Evolutionary conservation across 2,888 invertebrate genomes (phyloP).

Genomic region (Aplocera efformata): DNA sequence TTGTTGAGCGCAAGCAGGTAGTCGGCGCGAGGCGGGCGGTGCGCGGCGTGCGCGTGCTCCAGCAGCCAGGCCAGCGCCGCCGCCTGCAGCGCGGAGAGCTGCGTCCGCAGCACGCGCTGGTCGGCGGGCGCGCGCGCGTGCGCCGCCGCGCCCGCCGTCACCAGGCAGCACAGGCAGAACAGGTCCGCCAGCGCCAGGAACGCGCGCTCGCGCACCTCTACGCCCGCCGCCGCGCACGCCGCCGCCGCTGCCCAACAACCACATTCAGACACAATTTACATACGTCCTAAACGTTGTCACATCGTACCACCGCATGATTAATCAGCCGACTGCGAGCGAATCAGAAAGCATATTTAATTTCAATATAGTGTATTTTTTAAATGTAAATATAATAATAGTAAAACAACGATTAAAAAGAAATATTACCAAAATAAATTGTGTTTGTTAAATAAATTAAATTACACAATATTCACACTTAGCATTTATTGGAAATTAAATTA

Average conservation of each 20-base stretch:
- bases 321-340: too few relatives aligned
- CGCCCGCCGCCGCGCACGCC: conserved; percentile 6
- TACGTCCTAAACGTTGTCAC: too few relatives aligned
- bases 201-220: conserved; percentile 83
- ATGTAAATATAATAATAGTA: too few relatives aligned
- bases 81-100: conserved; percentile 85
- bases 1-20: conserved; percentile 90
- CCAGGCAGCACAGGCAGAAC: conserved; percentile 88
- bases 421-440: too few relatives aligned
- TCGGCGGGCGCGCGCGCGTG: conserved; percentile 75
- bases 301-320: too few relatives aligned
- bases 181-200: conserved; percentile 92
- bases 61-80: conserved; percentile 95
- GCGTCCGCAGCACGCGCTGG: conserved; percentile 55
- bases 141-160: conserved; percentile 83
- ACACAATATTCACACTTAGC: too few relatives aligned
- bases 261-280: background rate
- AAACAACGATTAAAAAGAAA: too few relatives aligned
- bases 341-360: too few relatives aligned
- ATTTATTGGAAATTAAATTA: too few relatives aligned
- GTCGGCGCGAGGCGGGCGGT: conserved; percentile 85
- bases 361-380: too few relatives aligned
- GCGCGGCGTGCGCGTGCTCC: conserved; percentile 87
- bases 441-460: too few relatives aligned
- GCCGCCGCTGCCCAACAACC: conserved; percentile 6